These are phyloP conservation scores for Taurulus bubalis DNA, from an alignment of 2,113 vertebrate genomes.

Conservation along the genomic window DNA sequence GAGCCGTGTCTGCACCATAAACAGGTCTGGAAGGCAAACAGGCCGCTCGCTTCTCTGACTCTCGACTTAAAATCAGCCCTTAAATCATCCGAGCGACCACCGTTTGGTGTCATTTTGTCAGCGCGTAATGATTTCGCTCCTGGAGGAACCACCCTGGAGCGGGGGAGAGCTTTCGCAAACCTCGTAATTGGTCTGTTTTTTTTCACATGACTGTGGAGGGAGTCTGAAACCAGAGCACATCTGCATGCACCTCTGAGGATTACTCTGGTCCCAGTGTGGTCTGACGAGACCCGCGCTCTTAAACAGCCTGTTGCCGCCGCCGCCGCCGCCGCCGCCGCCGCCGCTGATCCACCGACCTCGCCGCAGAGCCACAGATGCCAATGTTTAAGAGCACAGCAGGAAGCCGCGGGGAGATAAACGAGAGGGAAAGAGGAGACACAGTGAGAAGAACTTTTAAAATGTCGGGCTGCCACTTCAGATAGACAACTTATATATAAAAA, in stretches of 20 bases:
- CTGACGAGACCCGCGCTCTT: slow-evolving; percentile 28
- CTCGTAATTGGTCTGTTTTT: not conserved
- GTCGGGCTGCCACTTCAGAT: slow-evolving; percentile 8
- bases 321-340: not conserved
- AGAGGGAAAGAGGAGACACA: slow-evolving; percentile 24
- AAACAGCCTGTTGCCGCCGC: slow-evolving; percentile 16
- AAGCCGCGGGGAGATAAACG: slow-evolving; percentile 16
- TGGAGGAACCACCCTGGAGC: not conserved
- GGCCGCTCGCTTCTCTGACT: not conserved
- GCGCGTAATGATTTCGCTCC: slow-evolving; percentile 27
- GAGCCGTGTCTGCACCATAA: slow-evolving; percentile 40
- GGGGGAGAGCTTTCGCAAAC: slow-evolving; percentile 11
- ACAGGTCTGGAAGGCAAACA: slow-evolving; percentile 32
- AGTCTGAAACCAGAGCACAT: slow-evolving; percentile 23
- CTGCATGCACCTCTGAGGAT: slow-evolving; percentile 47
- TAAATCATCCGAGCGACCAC: slow-evolving; percentile 22
- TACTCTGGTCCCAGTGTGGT: slow-evolving; percentile 9
- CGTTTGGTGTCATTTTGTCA: not conserved
- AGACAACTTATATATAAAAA: slow-evolving; percentile 23
- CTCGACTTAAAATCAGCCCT: slow-evolving; percentile 23
- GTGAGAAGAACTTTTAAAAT: slow-evolving; percentile 14
- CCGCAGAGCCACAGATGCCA: slow-evolving; percentile 55
- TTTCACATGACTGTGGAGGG: slow-evolving; percentile 1
- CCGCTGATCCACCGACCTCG: slow-evolving; percentile 32
- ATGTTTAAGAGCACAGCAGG: slow-evolving; percentile 57